phyloP scores from a whole-genome alignment of 2,113 vertebrate genomes.

The Narcine bancroftii region DNA sequence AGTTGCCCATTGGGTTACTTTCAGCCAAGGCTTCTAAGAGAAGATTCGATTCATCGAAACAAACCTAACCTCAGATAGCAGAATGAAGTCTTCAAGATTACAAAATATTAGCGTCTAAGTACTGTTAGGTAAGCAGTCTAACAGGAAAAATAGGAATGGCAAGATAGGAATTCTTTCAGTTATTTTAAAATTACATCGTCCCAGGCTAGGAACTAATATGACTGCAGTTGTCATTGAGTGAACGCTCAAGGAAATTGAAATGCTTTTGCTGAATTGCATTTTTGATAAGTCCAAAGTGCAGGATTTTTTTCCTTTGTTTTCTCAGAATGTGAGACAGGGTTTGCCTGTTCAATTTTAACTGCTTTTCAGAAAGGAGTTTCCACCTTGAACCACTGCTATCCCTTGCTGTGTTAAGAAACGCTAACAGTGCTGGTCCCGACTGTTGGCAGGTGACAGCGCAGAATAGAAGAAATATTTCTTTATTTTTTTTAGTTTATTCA shows the following conservation, averaged over 20 bases:
- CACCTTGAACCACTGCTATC: too few species aligned
- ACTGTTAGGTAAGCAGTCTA: background rate
- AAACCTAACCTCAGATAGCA: background rate
- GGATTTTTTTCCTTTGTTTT: background rate
- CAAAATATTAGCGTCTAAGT: background rate
- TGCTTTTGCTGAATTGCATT: background rate
- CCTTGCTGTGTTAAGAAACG: too few species aligned
- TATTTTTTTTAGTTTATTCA: too few species aligned
- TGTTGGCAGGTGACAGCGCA: too few species aligned
- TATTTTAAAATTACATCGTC: background rate
- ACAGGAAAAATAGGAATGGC: background rate
- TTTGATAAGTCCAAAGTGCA: background rate
- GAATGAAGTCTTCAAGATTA: background rate
- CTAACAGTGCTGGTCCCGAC: too few species aligned
- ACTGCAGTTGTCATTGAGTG: background rate
- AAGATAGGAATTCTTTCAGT: background rate
- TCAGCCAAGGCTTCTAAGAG: background rate
- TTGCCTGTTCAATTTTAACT: too few species aligned
- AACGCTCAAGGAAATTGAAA: background rate
- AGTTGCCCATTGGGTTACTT: background rate
- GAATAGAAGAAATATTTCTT: too few species aligned
- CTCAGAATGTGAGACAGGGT: too few species aligned
- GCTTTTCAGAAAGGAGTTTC: too few species aligned
- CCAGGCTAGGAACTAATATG: background rate
- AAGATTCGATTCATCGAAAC: background rate